A percentile compares a stretch with the other conserved stretches of the same genome.
These are phyloP conservation scores for Caerostris extrusa DNA, from an alignment of 1,140 invertebrate species.

Conservation along the genomic window DNA sequence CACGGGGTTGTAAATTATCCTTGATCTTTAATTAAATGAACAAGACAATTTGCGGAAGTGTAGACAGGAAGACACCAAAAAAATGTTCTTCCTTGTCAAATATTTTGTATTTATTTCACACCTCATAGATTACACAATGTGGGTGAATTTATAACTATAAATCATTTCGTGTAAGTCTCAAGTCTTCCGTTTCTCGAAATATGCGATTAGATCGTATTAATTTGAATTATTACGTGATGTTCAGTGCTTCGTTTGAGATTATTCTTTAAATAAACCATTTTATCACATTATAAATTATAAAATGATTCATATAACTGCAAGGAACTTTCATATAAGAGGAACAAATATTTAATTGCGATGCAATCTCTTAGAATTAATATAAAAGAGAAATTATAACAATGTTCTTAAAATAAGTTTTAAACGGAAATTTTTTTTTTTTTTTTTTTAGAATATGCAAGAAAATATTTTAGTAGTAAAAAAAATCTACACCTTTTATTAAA, in stretches of 20 bases:
- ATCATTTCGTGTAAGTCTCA: not conserved
- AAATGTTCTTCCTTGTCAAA: not conserved
- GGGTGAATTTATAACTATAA: not conserved
- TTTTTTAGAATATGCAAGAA: too few species aligned
- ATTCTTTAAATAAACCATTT: not conserved
- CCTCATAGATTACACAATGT: not conserved
- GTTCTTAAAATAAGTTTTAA: too few species aligned
- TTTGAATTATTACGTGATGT: not conserved
- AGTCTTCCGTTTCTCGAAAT: not conserved
- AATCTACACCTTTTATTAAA: too few species aligned
- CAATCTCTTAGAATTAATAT: too few species aligned
- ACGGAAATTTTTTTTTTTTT: too few species aligned
- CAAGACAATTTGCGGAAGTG: constrained; percentile 38
- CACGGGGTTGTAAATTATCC: constrained; percentile 1
- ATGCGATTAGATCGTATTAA: not conserved
- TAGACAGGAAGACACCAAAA: not conserved
- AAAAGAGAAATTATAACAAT: too few species aligned
- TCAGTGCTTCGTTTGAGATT: not conserved
- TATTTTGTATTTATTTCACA: constrained; percentile 36
- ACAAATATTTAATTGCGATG: too few species aligned
- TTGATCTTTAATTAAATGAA: constrained; percentile 54
- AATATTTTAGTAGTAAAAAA: too few species aligned
- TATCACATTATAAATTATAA: not conserved
- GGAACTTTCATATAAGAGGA: too few species aligned
- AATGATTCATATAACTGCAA: too few species aligned